Conservation (phyloP, 2,797 vertebrate genomes). For the Tragopan temminckii region DNA sequence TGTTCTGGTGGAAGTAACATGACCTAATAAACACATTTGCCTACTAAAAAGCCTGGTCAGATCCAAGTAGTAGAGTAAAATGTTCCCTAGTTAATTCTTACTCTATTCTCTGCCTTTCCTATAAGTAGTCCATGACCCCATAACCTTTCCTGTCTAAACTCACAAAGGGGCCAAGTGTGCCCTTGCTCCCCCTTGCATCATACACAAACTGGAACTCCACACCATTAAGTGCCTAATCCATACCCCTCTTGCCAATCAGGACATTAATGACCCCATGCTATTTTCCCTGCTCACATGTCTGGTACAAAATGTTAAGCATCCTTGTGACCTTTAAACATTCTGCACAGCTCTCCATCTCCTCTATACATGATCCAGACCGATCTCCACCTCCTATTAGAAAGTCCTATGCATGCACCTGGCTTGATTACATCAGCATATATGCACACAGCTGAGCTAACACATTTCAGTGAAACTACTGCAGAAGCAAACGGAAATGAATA, state of each 20-base stretch:
- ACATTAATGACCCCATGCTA: not conserved
- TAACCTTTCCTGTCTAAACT: not conserved
- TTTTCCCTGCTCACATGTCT: slow-evolving; percentile 11
- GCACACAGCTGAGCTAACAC: slow-evolving; percentile 55
- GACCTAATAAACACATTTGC: not conserved
- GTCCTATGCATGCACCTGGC: slow-evolving; percentile 61
- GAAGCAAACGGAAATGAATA: slow-evolving; percentile 52
- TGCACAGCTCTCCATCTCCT: slow-evolving; percentile 35
- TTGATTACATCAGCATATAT: slow-evolving; percentile 64
- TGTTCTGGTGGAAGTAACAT: not conserved
- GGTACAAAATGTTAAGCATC: slow-evolving; percentile 27
- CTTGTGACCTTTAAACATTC: slow-evolving; percentile 54
- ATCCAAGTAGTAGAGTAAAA: not conserved
- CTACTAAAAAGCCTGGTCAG: not conserved
- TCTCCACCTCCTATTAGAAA: slow-evolving; percentile 52
- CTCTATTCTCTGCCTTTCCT: not conserved
- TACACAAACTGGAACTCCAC: not conserved
- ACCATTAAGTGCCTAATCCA: not conserved
- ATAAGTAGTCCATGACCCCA: not conserved
- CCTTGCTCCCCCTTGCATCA: not conserved
- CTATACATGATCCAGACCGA: not conserved
- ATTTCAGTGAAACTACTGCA: slow-evolving; percentile 45
- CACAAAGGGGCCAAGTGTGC: not conserved
- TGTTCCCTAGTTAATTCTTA: not conserved
- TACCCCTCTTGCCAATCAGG: not conserved